Conservation (phyloP, 1,140 invertebrate species). For the Hyles euphorbiae region DNA sequence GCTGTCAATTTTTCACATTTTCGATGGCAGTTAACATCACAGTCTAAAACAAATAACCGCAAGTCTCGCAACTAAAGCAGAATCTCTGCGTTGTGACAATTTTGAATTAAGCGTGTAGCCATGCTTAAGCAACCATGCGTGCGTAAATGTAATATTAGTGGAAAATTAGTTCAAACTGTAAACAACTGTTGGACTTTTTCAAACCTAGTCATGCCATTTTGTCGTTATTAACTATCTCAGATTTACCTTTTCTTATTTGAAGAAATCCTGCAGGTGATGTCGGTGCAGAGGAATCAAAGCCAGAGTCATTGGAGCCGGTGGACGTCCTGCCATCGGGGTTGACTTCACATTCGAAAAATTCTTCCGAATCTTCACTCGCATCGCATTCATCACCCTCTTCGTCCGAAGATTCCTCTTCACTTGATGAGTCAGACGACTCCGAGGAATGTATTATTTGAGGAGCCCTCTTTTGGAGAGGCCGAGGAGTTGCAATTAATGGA, state of each 20-base stretch:
- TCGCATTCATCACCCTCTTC: conserved; percentile 53
- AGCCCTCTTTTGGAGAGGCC: conserved; percentile 75
- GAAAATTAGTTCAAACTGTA: conserved; percentile 16
- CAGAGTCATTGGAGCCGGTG: conserved; percentile 78
- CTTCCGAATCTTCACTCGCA: conserved; percentile 51
- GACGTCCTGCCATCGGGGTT: conserved; percentile 74
- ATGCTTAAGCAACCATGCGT: conserved; percentile 55
- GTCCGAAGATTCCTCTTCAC: conserved; percentile 50
- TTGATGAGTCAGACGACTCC: conserved; percentile 60
- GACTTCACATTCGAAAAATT: conserved; percentile 70
- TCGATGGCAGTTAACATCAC: conserved; percentile 97
- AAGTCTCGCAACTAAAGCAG: conserved; percentile 26
- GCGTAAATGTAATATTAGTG: conserved; percentile 16
- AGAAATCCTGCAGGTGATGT: conserved; percentile 68
- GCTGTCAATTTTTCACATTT: conserved; percentile 98
- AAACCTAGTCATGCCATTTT: background rate
- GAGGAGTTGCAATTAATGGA: conserved; percentile 76
- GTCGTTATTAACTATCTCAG: conserved; percentile 1
- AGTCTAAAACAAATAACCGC: conserved; percentile 81
- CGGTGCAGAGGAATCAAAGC: conserved; percentile 77
- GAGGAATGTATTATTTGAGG: conserved; percentile 60
- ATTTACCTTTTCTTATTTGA: conserved; percentile 69
- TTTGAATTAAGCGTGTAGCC: conserved; percentile 27
- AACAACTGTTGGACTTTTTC: background rate
- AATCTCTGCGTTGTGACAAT: background rate